Percentiles rank a stretch among this genome's conserved stretches.
Evolutionary conservation across 2,888 invertebrate species (phyloP).

Genomic region (Rhynchonema sp.): DNA sequence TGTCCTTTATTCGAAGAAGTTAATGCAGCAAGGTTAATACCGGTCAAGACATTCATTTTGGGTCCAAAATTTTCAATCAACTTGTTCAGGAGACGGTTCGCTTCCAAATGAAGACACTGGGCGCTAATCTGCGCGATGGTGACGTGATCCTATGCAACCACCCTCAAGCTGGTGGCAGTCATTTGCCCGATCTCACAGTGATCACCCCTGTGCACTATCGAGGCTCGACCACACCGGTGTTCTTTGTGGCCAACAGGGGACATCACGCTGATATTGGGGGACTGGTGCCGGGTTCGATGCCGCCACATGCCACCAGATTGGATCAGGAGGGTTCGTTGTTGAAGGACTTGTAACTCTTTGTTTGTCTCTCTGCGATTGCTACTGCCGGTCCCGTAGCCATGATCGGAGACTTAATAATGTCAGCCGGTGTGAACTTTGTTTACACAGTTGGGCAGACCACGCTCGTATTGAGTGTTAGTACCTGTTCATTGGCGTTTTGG

Average conservation of each 20-base stretch:
- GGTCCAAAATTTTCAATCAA: conserved; percentile 6
- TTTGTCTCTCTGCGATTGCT: not conserved
- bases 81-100: not conserved
- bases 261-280: conserved; percentile 94
- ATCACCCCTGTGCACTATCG: conserved; percentile 64
- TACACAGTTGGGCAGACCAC: too few species aligned
- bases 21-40: too few species aligned
- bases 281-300: conserved; percentile 52
- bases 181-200: conserved; percentile 89
- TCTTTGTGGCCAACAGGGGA: conserved; percentile 90
- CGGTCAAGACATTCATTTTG: too few species aligned
- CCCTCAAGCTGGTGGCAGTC: conserved; percentile 87
- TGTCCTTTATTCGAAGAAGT: too few species aligned
- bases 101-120: conserved; percentile 50
- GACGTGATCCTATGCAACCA: conserved; percentile 89
- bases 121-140: conserved; percentile 50
- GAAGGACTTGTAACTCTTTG: not conserved
- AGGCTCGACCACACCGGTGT: conserved; percentile 48
- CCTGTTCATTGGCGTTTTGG: too few species aligned
- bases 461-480: too few species aligned
- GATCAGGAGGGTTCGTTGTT: conserved; percentile 49
- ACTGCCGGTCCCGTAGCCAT: too few species aligned
- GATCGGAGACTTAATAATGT: too few species aligned
- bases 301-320: conserved; percentile 72
- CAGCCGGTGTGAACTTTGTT: too few species aligned